Evolutionary conservation across 2,888 invertebrate species (phyloP), one percentile per base, ranked within the genome.

Genomic region (Hirtodrosophila duncani): DNA sequence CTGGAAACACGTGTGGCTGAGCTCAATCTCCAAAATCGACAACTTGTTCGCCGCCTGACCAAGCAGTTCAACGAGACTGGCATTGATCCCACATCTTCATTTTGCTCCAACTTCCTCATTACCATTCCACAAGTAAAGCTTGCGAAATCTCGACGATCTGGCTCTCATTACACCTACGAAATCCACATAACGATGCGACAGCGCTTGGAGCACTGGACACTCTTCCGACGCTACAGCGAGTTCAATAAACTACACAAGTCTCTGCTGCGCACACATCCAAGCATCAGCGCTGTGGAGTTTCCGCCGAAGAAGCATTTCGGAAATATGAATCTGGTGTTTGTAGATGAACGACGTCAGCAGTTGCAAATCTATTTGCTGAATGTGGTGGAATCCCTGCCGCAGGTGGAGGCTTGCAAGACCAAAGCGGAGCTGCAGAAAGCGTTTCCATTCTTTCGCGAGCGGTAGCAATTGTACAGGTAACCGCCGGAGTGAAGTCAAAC

Each of bases 301-400:
- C 98, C 98, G 5, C 97, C 96, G 1, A 98, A 98, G 87, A 98
- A 97, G 88, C 93, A 95, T 48, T 90, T 98, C 70, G 94, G 97
- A 17, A 97, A 96, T 87, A 95, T 95, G 90, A 94, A 94, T 85
- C 91, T 93, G 0, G 90, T 91, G 61, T 90, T 98, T 83, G 98
- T 98, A 17, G 97, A 98, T 85, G 92, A 93, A 63, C 89, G 98
- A 46, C 91, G 98, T 10, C 90, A 92, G 75, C 91, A 93, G 56
- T 88, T 98, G 48, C 97, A 98, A 86, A 91, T 92, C 48, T 98
- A 97, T 88, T 88, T 98, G 59, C 90, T 97, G 33, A 92, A 95
- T 83, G 89, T 97, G 11, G 89, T 97, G 51, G 91, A 94, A 61
- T 91, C 93, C 69, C 90, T 95, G 85, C 92, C 94, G 0, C 93